A percentile compares a stretch with the other conserved stretches of the same genome.
These are phyloP conservation scores for Steatornis caripensis DNA, from an alignment of 2,113 vertebrate genomes.

Conservation along the genomic window DNA sequence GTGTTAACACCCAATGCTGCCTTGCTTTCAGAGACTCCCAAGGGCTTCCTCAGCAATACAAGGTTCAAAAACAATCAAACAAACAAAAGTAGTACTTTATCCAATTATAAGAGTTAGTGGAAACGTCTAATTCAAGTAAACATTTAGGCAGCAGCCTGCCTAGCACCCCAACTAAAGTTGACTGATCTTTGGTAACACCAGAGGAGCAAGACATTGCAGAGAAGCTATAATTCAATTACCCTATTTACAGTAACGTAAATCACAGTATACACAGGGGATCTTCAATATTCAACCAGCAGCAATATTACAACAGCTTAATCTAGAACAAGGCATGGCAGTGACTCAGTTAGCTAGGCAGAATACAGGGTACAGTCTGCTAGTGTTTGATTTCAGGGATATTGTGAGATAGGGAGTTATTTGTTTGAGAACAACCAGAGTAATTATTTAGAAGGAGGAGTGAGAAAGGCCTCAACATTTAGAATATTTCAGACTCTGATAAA, in stretches of 20 bases:
- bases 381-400: background rate
- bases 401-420: background rate
- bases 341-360: background rate
- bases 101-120: background rate
- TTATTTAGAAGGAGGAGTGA: background rate
- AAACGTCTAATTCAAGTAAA: background rate
- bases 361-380: background rate
- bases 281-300: background rate
- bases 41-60: background rate
- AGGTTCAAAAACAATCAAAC: background rate
- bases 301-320: background rate
- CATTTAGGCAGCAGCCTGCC: background rate
- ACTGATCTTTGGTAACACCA: background rate
- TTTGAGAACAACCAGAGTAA: background rate
- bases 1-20: background rate
- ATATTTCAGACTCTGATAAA: background rate
- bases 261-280: background rate
- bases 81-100: background rate
- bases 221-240: background rate
- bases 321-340: background rate
- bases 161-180: background rate
- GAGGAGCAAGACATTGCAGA: background rate
- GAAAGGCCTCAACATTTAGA: background rate
- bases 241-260: slow-evolving; percentile 9
- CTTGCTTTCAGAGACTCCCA: background rate